Percentiles rank a stretch among this genome's conserved stretches.
Evolutionary conservation across 2,888 invertebrate species (phyloP).

Genomic region (Orchestes rusci): DNA sequence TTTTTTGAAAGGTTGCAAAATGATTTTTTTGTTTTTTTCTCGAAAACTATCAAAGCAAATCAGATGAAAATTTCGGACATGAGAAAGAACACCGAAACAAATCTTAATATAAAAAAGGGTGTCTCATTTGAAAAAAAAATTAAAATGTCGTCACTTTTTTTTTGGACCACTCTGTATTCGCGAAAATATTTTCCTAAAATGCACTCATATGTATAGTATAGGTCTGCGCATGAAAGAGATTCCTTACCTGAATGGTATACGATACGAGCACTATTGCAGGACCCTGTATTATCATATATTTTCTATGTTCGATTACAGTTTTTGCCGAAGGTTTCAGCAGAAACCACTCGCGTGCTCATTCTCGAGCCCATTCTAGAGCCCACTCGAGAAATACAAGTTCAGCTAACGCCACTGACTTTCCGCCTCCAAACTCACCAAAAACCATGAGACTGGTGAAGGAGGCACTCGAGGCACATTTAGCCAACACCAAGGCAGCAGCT

Average conservation of each 20-base stretch:
- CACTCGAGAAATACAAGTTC: constrained; percentile 38
- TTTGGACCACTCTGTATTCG: no score
- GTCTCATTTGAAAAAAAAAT: no score
- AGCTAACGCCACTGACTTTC: constrained; percentile 31
- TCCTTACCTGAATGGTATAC: not conserved
- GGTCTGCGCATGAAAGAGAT: no score
- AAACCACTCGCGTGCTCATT: constrained; percentile 40
- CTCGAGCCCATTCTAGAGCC: constrained; percentile 38
- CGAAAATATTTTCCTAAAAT: no score
- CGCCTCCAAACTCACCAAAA: constrained; percentile 21
- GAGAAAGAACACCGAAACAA: no score
- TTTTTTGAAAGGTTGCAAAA: no score
- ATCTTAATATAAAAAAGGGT: no score
- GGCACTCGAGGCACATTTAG: constrained; percentile 19
- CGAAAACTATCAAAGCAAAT: no score
- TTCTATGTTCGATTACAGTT: constrained; percentile 45
- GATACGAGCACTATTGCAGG: not conserved
- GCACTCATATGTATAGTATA: no score
- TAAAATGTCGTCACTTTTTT: no score
- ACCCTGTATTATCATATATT: not conserved
- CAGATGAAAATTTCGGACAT: no score
- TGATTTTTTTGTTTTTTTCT: no score
- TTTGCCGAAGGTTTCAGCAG: constrained; percentile 62
- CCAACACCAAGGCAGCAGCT: constrained; percentile 3
- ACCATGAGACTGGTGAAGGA: constrained; percentile 18